Evolutionary conservation across 2,113 vertebrate species (phyloP).

Genomic region (Onychorhynchus coronatus): DNA sequence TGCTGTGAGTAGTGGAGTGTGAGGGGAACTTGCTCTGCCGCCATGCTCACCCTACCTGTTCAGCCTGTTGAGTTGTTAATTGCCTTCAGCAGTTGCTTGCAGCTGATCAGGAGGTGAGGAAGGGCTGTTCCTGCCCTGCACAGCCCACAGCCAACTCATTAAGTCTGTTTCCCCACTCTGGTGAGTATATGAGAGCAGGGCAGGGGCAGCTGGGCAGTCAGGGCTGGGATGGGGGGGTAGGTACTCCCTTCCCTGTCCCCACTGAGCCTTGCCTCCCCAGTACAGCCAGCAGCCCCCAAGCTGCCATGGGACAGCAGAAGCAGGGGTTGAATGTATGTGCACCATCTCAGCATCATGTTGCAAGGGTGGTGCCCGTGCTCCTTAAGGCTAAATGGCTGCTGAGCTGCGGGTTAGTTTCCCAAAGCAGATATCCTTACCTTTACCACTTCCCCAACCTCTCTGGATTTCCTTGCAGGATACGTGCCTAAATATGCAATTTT

Average conservation of each 20-base stretch:
- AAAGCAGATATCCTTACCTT: neutral
- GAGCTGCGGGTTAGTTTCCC: neutral
- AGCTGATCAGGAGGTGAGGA: neutral
- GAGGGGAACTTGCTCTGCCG: conserved; percentile 33
- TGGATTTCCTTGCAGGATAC: neutral
- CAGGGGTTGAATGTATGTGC: fast-evolving
- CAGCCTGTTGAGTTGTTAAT: neutral
- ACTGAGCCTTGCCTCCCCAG: neutral
- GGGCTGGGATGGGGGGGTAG: fast-evolving
- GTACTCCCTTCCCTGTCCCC: neutral
- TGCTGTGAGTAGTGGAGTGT: neutral
- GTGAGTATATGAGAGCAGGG: neutral
- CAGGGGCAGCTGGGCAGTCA: neutral
- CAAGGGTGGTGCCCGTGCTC: fast-evolving
- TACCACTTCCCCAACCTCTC: neutral
- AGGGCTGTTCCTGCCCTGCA: neutral
- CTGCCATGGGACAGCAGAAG: fast-evolving
- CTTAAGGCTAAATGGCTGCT: neutral
- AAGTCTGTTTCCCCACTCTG: neutral
- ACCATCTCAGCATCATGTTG: fast-evolving
- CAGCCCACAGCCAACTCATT: neutral
- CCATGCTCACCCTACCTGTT: conserved; percentile 16
- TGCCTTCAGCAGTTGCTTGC: neutral
- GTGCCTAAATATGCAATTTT: neutral
- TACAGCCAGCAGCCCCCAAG: neutral